A percentile compares a stretch with the other conserved stretches of the same genome.
phyloP scores from a whole-genome alignment of 2,113 vertebrate genomes.

The Poicephalus gulielmi region DNA sequence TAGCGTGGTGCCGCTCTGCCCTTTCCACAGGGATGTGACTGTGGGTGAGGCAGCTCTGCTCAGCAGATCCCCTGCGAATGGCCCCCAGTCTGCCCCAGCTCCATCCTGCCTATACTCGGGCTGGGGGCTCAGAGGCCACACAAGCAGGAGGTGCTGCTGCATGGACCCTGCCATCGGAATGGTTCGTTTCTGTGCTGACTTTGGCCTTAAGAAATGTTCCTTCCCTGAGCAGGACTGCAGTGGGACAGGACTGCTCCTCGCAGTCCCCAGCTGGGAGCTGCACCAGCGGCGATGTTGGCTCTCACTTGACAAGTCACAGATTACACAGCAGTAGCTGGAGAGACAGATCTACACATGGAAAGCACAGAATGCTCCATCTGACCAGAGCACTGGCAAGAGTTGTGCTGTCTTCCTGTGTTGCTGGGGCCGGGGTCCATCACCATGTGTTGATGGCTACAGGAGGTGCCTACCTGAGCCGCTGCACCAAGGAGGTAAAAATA shows the following conservation, averaged over 20 bases:
- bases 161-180: accelerated
- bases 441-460: accelerated
- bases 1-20: background rate
- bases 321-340: background rate
- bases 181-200: background rate
- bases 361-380: background rate
- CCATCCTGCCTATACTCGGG: background rate
- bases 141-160: background rate
- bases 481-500: background rate
- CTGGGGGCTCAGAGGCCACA: background rate
- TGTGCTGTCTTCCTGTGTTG: background rate
- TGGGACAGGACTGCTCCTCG: background rate
- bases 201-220: background rate
- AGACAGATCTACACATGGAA: background rate
- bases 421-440: background rate
- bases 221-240: background rate
- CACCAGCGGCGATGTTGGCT: background rate
- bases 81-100: background rate
- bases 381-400: background rate
- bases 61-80: background rate
- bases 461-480: background rate
- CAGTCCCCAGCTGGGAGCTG: background rate
- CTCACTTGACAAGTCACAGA: background rate
- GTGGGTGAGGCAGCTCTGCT: background rate
- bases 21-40: accelerated